Conservation (phyloP, 2,888 invertebrate genomes). For the Machimus atricapillus region DNA sequence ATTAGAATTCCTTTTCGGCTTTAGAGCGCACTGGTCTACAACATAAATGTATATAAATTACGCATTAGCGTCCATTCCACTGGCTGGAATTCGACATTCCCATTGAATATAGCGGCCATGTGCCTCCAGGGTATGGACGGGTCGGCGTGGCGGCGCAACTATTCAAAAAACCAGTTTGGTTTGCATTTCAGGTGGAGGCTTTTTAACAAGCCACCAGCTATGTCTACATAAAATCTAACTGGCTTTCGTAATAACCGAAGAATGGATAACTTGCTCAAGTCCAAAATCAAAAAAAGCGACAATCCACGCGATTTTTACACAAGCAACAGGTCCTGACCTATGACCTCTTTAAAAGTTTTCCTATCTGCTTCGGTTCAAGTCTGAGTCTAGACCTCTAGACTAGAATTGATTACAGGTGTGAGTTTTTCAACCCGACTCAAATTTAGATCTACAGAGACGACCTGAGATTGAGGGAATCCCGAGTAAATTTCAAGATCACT, state of each 20-base stretch:
- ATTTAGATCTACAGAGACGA: neutral
- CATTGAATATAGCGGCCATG: neutral
- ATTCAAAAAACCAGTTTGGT: neutral
- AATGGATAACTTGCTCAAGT: neutral
- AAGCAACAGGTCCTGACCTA: neutral
- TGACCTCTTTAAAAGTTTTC: neutral
- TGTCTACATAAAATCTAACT: neutral
- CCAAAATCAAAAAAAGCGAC: neutral
- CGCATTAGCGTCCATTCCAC: neutral
- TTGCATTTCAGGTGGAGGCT: neutral
- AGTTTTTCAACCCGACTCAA: neutral
- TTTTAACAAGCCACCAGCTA: neutral
- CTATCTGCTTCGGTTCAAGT: neutral
- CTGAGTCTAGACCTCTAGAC: neutral
- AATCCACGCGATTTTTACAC: neutral
- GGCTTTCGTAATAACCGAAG: neutral
- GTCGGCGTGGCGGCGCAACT: neutral
- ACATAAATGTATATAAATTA: slow-evolving; percentile 2
- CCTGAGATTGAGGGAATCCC: neutral
- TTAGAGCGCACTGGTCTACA: neutral
- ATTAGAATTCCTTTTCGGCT: neutral
- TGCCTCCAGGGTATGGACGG: neutral
- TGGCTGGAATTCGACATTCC: slow-evolving; percentile 1
- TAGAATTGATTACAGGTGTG: neutral
- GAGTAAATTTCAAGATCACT: neutral